Percentiles rank a stretch among this genome's conserved stretches.
These are phyloP conservation scores for Lasius platythorax DNA, from an alignment of 2,888 invertebrate species.

Conservation along the genomic window DNA sequence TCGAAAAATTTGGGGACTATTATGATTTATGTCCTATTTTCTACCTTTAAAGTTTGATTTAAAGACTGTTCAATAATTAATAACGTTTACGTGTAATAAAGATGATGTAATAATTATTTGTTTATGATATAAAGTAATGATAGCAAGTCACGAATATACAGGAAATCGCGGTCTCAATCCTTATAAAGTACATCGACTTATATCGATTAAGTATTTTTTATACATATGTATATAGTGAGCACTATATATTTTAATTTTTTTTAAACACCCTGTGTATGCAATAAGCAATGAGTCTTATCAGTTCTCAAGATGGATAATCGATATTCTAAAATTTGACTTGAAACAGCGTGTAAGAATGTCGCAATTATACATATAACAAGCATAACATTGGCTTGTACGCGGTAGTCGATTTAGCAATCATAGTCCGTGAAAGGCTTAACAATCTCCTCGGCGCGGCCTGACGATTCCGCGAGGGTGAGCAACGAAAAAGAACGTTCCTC, in stretches of 20 bases:
- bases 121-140: background rate
- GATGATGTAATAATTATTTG: background rate
- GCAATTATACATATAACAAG: background rate
- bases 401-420: conserved; percentile 33
- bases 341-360: background rate
- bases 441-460: conserved; percentile 16
- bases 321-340: background rate
- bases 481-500: conserved; percentile 34
- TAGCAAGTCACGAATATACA: background rate
- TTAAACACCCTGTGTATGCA: background rate
- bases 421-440: conserved; percentile 20
- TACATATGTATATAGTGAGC: background rate
- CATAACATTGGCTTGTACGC: conserved; percentile 11
- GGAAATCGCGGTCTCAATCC: background rate
- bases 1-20: background rate
- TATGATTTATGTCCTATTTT: background rate
- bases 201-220: background rate
- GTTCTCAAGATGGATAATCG: background rate
- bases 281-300: background rate
- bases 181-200: background rate
- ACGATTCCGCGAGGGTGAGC: conserved; percentile 40
- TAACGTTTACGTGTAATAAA: background rate
- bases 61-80: background rate
- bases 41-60: background rate
- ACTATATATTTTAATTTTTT: background rate